Percentiles rank a stretch among this genome's conserved stretches.
Evolutionary conservation across 2,888 invertebrate genomes (phyloP).

Genomic region (Dryadula phaetusa): DNA sequence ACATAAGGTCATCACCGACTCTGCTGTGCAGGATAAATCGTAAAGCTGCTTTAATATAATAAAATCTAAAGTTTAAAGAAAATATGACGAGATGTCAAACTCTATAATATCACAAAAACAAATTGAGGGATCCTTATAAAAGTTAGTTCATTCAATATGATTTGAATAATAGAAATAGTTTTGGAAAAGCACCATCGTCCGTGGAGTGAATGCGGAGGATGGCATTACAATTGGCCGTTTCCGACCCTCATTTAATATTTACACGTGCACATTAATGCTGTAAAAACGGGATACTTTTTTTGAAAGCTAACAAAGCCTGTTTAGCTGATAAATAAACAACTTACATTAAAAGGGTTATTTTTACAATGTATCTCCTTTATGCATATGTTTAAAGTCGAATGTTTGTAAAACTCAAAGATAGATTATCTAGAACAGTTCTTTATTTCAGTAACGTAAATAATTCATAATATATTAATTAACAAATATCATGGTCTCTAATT

Average conservation of each 20-base stretch:
- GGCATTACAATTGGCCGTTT: conserved; percentile 37
- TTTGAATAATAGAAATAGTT: conserved; percentile 54
- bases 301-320: not conserved
- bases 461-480: too few species aligned
- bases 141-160: conserved; percentile 45
- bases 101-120: conserved; percentile 26
- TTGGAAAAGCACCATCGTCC: conserved; percentile 41
- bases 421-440: too few species aligned
- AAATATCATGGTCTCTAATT: too few species aligned
- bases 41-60: too few species aligned
- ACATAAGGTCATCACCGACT: too few species aligned
- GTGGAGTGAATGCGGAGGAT: conserved; percentile 44
- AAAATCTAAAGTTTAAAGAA: too few species aligned
- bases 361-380: too few species aligned
- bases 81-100: not conserved
- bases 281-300: not conserved
- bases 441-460: too few species aligned
- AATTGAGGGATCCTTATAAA: conserved; percentile 41
- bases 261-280: conserved; percentile 31
- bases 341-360: too few species aligned
- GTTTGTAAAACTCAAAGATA: too few species aligned
- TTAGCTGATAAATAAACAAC: not conserved
- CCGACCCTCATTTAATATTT: conserved; percentile 34
- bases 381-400: too few species aligned
- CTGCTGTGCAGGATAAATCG: too few species aligned